A percentile compares a stretch with the other conserved stretches of the same genome.
These are phyloP conservation scores for Vulpes lagopus DNA, from an alignment of 2,113 vertebrate genomes.

Conservation along the genomic window DNA sequence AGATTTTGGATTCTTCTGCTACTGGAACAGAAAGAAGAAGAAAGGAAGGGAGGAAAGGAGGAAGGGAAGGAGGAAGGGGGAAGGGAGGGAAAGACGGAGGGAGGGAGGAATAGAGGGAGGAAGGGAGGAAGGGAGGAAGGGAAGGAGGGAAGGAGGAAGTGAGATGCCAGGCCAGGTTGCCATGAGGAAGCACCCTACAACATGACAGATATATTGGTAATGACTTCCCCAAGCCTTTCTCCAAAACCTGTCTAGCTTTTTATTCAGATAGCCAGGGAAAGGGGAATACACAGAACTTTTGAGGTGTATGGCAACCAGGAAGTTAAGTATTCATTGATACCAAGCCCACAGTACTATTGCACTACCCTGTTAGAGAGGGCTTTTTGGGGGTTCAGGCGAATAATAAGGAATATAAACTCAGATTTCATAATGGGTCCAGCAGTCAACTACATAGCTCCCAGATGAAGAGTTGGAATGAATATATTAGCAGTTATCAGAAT, in stretches of 20 bases:
- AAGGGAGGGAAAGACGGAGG: background rate
- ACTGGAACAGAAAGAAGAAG: background rate
- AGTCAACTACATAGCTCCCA: background rate
- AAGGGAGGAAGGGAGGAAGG: too few species aligned
- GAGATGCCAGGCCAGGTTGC: background rate
- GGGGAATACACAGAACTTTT: background rate
- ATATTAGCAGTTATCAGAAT: background rate
- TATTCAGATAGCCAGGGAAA: background rate
- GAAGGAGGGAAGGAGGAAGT: background rate
- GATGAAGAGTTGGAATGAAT: background rate
- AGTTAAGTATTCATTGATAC: background rate
- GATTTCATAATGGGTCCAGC: background rate
- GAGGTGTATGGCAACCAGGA: background rate
- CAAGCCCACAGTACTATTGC: background rate
- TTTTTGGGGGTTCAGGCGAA: background rate
- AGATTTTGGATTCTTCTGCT: background rate
- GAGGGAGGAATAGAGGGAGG: too few species aligned
- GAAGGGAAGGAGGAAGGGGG: background rate
- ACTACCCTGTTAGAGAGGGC: background rate
- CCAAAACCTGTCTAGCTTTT: background rate
- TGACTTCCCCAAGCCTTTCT: background rate
- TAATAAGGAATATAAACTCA: background rate
- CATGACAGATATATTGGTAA: background rate
- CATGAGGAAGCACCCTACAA: background rate
- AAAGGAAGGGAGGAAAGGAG: background rate